Evolutionary conservation across 2,797 vertebrate genomes (phyloP), one percentile per base, ranked within the genome.

Genomic region (Macrochelys suwanniensis): DNA sequence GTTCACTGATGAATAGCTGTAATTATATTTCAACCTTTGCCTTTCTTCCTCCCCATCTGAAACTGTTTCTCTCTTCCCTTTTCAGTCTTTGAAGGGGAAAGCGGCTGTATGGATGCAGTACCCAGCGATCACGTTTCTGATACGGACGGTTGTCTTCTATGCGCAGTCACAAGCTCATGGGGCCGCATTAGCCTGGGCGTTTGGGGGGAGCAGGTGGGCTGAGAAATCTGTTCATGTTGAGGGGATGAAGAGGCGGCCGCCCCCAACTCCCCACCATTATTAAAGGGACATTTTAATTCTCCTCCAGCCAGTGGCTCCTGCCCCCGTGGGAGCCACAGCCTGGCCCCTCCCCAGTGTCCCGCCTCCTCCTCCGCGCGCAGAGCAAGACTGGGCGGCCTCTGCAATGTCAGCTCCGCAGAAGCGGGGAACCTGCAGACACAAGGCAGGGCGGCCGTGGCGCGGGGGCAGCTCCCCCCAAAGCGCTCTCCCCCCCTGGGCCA

Each of bases 321-420:
- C 74, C 74, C 25, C 74, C 49, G 4, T 17, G 10, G 3, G 54
- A 33, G 79, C n/a, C 45, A 33, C 10, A 4, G 50, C 42, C 28
- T 17, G 4, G 28, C 42, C 51, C 54, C 7, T 10, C 9, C 47
- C 15, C 21, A 78, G 49, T 47, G 23, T 33, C 76, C 88, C 42
- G 84, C 79, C 83, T 88, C 76, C 96, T 87, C 94, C 93, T 90
- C 94, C 95, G 95, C 42, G 65, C 81, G 81, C 87, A 51, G 65
- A 5, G 85, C 90, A 89, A 92, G 95, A 95, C 94, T 2, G 45
- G 93, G 92, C 95, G 71, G 95, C 92, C 93, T 89, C 90, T 89
- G 94, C 88, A 87, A 96, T 92, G 94, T 89, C 96, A 90, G 94
- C 87, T 89, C 91, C 92, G 97, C 97, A 92, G 96, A 95, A 94